phyloP scores from a whole-genome alignment of 2,797 vertebrate genomes.

The Aphelocoma californica region DNA sequence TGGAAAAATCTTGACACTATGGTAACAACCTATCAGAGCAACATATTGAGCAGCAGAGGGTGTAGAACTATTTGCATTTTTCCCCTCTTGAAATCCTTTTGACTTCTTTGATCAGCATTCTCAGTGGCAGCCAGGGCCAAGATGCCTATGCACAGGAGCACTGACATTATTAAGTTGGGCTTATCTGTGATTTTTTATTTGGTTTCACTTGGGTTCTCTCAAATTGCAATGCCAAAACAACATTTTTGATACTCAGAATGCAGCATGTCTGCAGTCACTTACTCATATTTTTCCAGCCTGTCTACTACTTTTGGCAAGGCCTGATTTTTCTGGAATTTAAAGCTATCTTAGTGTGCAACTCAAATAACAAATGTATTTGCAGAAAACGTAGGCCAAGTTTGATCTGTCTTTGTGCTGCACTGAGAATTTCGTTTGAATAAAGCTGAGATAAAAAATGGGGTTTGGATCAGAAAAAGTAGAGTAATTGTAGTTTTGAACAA shows the following conservation, averaged over 20 bases:
- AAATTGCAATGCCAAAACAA: not conserved
- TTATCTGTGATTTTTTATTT: not conserved
- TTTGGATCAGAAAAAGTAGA: not conserved
- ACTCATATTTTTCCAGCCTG: not conserved
- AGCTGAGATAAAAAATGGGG: not conserved
- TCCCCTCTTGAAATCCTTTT: not conserved
- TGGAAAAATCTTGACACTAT: not conserved
- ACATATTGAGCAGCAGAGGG: not conserved
- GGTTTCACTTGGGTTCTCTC: not conserved
- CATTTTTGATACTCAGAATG: not conserved
- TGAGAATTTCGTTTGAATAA: not conserved
- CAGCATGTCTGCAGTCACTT: not conserved
- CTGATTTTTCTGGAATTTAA: not conserved
- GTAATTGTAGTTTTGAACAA: not conserved
- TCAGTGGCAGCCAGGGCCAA: not conserved
- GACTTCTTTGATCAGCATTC: not conserved
- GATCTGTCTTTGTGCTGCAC: not conserved
- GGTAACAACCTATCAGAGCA: not conserved
- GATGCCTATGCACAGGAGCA: not conserved
- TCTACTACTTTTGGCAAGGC: not conserved
- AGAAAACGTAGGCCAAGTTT: not conserved
- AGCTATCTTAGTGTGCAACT: not conserved
- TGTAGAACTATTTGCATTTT: not conserved
- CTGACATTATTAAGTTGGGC: not conserved
- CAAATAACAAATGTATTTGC: not conserved